Percentiles rank a stretch among this genome's conserved stretches.
phyloP scores from a whole-genome alignment of 2,113 vertebrate species.

The Passerina amoena region DNA sequence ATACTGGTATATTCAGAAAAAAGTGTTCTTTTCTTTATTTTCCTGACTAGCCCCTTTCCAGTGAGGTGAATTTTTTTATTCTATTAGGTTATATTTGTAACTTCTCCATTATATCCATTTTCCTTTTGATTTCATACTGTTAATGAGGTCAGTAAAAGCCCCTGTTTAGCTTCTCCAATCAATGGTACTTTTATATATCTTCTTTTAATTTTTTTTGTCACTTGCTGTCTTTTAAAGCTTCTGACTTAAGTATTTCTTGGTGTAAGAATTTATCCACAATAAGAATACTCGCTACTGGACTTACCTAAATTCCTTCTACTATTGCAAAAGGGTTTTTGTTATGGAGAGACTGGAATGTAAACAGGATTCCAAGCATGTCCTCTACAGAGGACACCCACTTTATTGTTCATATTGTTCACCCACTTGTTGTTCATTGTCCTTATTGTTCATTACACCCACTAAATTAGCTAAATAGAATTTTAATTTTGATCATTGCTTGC shows the following conservation, averaged over 20 bases:
- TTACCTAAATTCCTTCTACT: neutral
- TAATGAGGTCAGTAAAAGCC: neutral
- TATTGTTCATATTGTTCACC: no score
- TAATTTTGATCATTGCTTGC: neutral
- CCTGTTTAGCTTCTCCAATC: neutral
- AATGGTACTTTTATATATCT: neutral
- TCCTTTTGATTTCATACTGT: neutral
- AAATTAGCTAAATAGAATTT: neutral
- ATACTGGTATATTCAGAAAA: neutral
- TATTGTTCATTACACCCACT: neutral
- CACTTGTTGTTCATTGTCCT: neutral
- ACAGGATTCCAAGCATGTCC: neutral
- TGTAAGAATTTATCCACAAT: neutral
- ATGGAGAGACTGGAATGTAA: neutral
- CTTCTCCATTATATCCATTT: neutral
- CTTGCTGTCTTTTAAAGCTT: neutral
- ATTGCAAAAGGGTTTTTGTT: neutral
- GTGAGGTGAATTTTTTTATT: neutral
- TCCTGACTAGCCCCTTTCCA: neutral
- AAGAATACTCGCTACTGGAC: neutral
- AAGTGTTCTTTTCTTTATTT: neutral
- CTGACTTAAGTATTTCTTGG: neutral
- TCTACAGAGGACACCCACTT: neutral
- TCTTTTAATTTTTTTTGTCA: neutral
- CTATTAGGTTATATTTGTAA: neutral